Base-by-base conservation (phyloP, 2,888 invertebrate species). In the Eupelmus urozonus region DNA sequence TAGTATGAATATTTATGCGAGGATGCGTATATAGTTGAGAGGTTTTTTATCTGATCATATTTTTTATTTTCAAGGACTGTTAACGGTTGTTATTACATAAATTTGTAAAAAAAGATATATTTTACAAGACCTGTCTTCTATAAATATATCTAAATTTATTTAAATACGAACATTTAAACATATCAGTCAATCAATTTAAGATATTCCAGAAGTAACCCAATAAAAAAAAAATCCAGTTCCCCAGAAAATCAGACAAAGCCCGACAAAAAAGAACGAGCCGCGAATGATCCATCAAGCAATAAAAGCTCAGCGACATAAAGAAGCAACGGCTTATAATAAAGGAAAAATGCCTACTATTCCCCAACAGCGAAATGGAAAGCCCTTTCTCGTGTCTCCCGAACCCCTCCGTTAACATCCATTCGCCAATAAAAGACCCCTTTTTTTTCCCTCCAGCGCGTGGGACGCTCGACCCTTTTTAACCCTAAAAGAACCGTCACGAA, bases 341-440 rank as follows among this genome's bases (percentile, higher is more conserved):
- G 18, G 18, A 29, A 55, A 53, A 55, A 23, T 67, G 29, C 0
- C 1, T 27, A 25, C 0, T 29, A n/a, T n/a, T n/a, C n/a, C n/a
- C n/a, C n/a, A n/a, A n/a, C 60, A 3, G 2, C 4, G 23, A 34
- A 34, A 51, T 57, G 53, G 62, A 69, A 66, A 62, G 40, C 45
- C 25, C 25, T 49, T 45, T 60, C 63, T 27, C 16, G 9, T 66
- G n/a, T 13, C 65, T 27, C 49, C 0, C 27, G n/a, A 11, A 7
- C n/a, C 67, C 23, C 7, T 60, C 57, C 67, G 73, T 78, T 78
- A 78, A 55, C 40, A 9, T 13, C 9, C 4, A 66, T 77, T 71
- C n/a, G 71, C 71, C n/a, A 71, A 71, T 77, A 78, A 78, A 69
- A 78, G 27, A 55, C 77, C 62, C 77, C 53, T 62, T 62, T 42